Evolutionary conservation across 35 echinoderm and acorn worm genomes (phyloP).

Genomic region (Amphiura filiformis): DNA sequence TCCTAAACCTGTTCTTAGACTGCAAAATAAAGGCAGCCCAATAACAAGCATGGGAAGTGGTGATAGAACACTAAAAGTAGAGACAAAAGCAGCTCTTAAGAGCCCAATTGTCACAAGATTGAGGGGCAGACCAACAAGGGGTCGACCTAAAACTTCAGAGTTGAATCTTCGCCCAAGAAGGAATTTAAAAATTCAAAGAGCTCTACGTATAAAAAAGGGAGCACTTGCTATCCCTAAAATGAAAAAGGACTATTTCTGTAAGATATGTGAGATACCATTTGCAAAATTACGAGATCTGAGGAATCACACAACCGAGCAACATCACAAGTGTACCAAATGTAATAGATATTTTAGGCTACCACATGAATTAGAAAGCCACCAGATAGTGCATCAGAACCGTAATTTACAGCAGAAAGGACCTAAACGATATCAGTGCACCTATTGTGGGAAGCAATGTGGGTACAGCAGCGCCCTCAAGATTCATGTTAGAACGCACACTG

Average conservation of each 20-base stretch:
- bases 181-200: constrained; percentile 7
- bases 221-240: constrained; percentile 14
- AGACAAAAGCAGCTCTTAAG: constrained; percentile 81
- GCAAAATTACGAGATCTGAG: constrained; percentile 38
- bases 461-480: constrained; percentile 75
- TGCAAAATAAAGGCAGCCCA: constrained; percentile 3
- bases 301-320: constrained; percentile 46
- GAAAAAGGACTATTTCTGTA: constrained; percentile 53
- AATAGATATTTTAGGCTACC: constrained; percentile 46
- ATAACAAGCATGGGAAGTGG: constrained; percentile 6
- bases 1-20: not conserved
- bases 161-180: constrained; percentile 17
- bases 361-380: constrained; percentile 51
- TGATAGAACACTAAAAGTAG: constrained; percentile 48
- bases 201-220: constrained; percentile 9
- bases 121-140: constrained; percentile 13
- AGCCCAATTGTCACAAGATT: constrained; percentile 36
- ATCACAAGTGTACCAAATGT: constrained; percentile 71
- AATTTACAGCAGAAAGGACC: constrained; percentile 13
- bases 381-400: constrained; percentile 55
- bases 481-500: constrained; percentile 78
- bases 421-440: constrained; percentile 61
- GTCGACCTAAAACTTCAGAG: not conserved
- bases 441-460: constrained; percentile 76
- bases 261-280: constrained; percentile 60